Conservation (phyloP, 2,113 vertebrate species). For the Acanthochromis polyacanthus region DNA sequence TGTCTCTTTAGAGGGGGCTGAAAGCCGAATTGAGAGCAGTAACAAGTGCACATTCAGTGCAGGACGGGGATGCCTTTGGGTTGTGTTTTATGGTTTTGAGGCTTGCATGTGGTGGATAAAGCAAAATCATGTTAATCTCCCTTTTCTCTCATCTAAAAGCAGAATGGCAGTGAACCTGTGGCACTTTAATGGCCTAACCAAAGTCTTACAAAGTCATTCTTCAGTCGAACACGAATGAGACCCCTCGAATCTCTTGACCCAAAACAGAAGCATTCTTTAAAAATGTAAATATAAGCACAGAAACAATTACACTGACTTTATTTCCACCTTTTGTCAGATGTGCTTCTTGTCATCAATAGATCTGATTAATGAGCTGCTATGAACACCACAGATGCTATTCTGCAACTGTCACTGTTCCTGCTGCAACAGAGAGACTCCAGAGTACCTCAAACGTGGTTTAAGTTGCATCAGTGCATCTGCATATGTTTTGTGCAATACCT, state of each 20-base stretch:
- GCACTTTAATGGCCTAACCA: constrained; percentile 73
- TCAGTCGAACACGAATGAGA: constrained; percentile 66
- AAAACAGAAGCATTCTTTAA: constrained; percentile 57
- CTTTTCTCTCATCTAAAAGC: constrained; percentile 69
- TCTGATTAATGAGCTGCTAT: neutral
- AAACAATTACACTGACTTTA: constrained; percentile 16
- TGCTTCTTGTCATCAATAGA: neutral
- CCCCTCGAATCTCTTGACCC: constrained; percentile 52
- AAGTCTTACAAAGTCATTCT: constrained; percentile 71
- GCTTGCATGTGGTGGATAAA: constrained; percentile 78
- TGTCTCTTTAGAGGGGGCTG: constrained; percentile 88
- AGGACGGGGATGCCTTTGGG: constrained; percentile 80
- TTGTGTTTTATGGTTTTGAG: constrained; percentile 82
- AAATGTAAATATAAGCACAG: constrained; percentile 43
- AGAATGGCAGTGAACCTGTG: constrained; percentile 71
- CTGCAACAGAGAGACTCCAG: neutral
- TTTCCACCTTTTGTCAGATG: constrained; percentile 1
- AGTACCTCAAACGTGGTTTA: neutral
- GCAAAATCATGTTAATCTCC: constrained; percentile 83
- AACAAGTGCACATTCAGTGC: constrained; percentile 87
- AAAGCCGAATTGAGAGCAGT: constrained; percentile 87
- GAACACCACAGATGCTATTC: neutral
- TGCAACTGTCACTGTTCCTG: neutral
- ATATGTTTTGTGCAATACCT: neutral
- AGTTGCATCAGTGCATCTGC: neutral